Evolutionary conservation across 2,888 invertebrate genomes (phyloP), one percentile per base, ranked within the genome.

Genomic region (Athrips mouffetella): DNA sequence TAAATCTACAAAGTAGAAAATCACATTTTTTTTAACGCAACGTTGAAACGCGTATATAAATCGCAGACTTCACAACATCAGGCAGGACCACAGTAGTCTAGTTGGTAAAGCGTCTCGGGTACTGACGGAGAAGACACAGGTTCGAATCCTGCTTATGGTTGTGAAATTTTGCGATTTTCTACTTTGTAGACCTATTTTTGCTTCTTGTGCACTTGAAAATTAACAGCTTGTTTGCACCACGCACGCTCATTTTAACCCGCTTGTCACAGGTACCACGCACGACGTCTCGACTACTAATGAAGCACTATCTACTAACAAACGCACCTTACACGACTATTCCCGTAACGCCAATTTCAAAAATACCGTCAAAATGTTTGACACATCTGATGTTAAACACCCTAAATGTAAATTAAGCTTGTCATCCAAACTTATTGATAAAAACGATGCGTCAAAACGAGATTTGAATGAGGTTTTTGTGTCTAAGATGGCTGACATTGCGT

Each of bases 191-290:
- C n/a, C n/a, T n/a, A n/a, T n/a, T n/a, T n/a, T n/a, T n/a, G n/a
- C n/a, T n/a, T n/a, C n/a, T n/a, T n/a, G n/a, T n/a, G n/a, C n/a
- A n/a, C n/a, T n/a, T n/a, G n/a, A n/a, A n/a, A n/a, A n/a, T n/a
- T n/a, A n/a, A n/a, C n/a, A n/a, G n/a, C n/a, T n/a, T n/a, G n/a
- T n/a, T n/a, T n/a, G n/a, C n/a, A n/a, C n/a, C n/a, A n/a, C n/a
- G n/a, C n/a, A n/a, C n/a, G n/a, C n/a, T n/a, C n/a, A 37, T 2
- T 27, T 40, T 50, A 39, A 41, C 49, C 47, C 56, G 52, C 55
- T 76, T 73, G 49, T 42, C 42, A 21, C 80, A 81, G 82, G 82
- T 83, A 76, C 67, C n/a, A n/a, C n/a, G n/a, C n/a, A n/a, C n/a
- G 49, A 53, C 52, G 56, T 52, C 51, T 47, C 50, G 21, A 3